Percentiles rank a stretch among this genome's conserved stretches.
Conservation (phyloP, 2,888 invertebrate species). For the Electrophaes corylata region DNA sequence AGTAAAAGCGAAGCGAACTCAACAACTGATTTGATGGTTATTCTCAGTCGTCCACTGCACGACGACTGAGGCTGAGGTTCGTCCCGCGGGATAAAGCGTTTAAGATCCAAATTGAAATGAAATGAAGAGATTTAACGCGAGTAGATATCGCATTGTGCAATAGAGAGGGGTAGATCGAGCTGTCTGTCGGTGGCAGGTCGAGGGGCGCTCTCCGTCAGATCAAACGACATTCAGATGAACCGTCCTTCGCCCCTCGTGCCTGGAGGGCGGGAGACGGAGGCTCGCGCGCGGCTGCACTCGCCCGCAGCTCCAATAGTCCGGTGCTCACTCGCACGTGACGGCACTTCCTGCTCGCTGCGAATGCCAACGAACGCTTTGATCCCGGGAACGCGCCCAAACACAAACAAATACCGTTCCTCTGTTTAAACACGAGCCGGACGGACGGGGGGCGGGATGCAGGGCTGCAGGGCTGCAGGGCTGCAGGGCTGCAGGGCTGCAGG, state of each 20-base stretch:
- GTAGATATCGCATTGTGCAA: not conserved
- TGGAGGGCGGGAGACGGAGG: too few relatives aligned
- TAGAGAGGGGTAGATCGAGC: constrained; percentile 11
- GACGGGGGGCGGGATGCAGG: not conserved
- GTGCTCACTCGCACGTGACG: constrained; percentile 13
- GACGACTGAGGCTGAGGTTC: too few relatives aligned
- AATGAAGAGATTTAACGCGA: not conserved
- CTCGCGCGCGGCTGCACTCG: constrained; percentile 25
- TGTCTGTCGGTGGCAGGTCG: constrained; percentile 28
- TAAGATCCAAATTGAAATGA: not conserved
- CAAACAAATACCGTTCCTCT: constrained; percentile 27
- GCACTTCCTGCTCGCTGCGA: constrained; percentile 2
- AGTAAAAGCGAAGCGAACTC: too few relatives aligned
- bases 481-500: too few relatives aligned
- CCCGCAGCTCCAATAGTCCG: not conserved
- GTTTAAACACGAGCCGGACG: constrained; percentile 1
- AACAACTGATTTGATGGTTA: too few relatives aligned
- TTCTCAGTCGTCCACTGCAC: too few relatives aligned
- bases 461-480: too few relatives aligned
- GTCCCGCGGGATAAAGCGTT: not conserved
- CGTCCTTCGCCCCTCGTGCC: constrained; percentile 22
- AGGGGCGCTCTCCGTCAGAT: constrained; percentile 37
- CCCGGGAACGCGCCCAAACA: constrained; percentile 13
- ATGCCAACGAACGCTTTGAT: constrained; percentile 15
- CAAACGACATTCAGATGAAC: constrained; percentile 44